Evolutionary conservation across 1,140 invertebrate species (phyloP).

Genomic region (Trinorchestia longiramus): DNA sequence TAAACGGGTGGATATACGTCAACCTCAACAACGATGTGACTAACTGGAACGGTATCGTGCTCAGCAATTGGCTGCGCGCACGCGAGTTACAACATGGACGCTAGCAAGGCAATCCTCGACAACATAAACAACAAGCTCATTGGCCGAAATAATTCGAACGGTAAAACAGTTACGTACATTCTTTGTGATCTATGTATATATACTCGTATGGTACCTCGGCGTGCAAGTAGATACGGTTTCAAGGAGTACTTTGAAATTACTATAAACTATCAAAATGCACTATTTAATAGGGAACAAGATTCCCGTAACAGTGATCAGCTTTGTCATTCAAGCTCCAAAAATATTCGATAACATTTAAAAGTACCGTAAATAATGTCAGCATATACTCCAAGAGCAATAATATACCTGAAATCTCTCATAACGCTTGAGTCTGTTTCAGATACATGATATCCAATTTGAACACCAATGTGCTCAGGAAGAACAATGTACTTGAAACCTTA

Average conservation of each 20-base stretch:
- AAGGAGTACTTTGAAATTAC: no score
- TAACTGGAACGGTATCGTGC: constrained; percentile 48
- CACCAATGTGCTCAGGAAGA: background rate
- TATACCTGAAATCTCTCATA: background rate
- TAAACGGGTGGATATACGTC: constrained; percentile 26
- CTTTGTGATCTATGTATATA: no score
- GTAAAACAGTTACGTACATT: background rate
- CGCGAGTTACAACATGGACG: background rate
- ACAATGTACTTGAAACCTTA: background rate
- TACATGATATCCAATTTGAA: background rate
- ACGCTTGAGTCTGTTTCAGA: background rate
- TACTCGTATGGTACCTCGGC: no score
- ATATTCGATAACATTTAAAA: no score
- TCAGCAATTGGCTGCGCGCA: constrained; percentile 25
- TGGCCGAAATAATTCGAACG: background rate
- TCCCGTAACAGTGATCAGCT: no score
- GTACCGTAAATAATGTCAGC: no score
- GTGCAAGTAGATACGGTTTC: no score
- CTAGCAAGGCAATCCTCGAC: background rate
- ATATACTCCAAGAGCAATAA: no score
- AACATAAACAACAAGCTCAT: background rate
- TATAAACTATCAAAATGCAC: no score
- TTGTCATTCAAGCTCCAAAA: no score
- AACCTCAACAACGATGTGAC: constrained; percentile 51
- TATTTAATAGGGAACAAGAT: no score